These are phyloP conservation scores for Monoplex corrugatus DNA, from an alignment of 2,888 invertebrate species.

Conservation along the genomic window DNA sequence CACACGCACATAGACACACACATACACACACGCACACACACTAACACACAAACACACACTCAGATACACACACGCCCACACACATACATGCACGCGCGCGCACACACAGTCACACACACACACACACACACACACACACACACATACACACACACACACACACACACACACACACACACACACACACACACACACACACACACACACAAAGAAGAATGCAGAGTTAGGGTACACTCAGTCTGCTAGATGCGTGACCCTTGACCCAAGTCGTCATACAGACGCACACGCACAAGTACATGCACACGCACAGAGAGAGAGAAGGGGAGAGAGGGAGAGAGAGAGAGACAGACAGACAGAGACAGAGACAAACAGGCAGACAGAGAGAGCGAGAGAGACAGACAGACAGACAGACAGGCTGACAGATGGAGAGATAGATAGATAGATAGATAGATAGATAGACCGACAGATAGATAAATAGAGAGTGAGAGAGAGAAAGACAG, in stretches of 20 bases:
- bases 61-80: too few relatives aligned
- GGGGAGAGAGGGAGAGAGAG: background rate
- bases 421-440: background rate
- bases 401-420: background rate
- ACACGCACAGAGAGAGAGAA: background rate
- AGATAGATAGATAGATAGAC: background rate
- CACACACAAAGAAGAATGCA: background rate
- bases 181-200: slow-evolving; percentile 13
- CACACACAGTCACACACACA: background rate
- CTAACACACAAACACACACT: too few relatives aligned
- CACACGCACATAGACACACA: too few relatives aligned
- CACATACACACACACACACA: background rate
- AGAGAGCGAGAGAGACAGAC: background rate
- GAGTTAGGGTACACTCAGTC: too few relatives aligned
- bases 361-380: too few relatives aligned
- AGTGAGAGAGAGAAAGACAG: background rate
- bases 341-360: too few relatives aligned
- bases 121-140: background rate
- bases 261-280: background rate
- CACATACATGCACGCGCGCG: background rate
- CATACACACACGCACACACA: too few relatives aligned
- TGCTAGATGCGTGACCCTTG: too few relatives aligned
- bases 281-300: background rate
- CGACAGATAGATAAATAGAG: background rate
- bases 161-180: background rate